Evolutionary conservation across 2,888 invertebrate species (phyloP).

Genomic region (Fragum whitleyi): DNA sequence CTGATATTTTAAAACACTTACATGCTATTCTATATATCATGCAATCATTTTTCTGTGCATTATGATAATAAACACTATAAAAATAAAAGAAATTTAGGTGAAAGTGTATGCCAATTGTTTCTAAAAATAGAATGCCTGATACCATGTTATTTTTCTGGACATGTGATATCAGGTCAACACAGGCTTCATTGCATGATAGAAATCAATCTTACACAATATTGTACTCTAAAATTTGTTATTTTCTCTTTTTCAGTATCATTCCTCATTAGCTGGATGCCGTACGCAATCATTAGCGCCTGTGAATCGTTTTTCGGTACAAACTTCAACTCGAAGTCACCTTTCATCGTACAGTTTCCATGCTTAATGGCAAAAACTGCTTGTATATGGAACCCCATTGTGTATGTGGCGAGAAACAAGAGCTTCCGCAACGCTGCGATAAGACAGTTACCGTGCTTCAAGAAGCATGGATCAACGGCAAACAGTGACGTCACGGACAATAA

Average conservation of each 20-base stretch:
- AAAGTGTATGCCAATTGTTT: too few relatives aligned
- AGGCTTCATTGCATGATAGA: too few relatives aligned
- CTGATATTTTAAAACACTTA: too few relatives aligned
- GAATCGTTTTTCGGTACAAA: constrained; percentile 46
- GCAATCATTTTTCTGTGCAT: too few relatives aligned
- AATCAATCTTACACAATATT: too few relatives aligned
- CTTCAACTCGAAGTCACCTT: constrained; percentile 23
- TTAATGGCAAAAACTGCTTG: constrained; percentile 49
- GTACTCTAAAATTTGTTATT: too few relatives aligned
- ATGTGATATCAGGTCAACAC: too few relatives aligned
- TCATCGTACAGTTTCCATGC: constrained; percentile 49
- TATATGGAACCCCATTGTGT: constrained; percentile 47
- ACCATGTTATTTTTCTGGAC: too few relatives aligned
- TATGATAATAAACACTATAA: too few relatives aligned
- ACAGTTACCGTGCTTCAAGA: constrained; percentile 3
- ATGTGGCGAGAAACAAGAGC: constrained; percentile 36
- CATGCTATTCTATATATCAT: too few relatives aligned
- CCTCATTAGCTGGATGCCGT: constrained; percentile 50
- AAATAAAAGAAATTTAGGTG: too few relatives aligned
- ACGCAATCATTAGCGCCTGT: constrained; percentile 43
- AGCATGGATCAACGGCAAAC: not conserved
- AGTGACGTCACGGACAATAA: not conserved
- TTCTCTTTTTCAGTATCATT: constrained; percentile 45
- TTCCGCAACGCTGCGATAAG: constrained; percentile 26
- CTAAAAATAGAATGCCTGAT: too few relatives aligned